Conservation (phyloP, 1,140 invertebrate genomes). For the Heliconius eleuchia region DNA sequence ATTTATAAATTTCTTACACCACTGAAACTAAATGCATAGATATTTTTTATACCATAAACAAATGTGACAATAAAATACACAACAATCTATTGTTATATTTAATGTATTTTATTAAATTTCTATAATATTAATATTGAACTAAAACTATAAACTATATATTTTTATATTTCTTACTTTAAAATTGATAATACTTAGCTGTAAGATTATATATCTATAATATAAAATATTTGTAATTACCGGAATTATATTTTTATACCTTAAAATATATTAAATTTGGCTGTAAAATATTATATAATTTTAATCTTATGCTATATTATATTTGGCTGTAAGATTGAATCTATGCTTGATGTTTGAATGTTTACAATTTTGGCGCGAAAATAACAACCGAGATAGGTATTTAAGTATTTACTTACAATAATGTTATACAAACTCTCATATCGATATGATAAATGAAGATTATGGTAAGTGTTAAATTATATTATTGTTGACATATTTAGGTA, state of each 20-base stretch:
- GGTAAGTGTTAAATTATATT: neutral
- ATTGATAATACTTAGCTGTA: too few relatives aligned
- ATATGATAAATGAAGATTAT: slow-evolving; percentile 7
- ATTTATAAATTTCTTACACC: slow-evolving; percentile 4
- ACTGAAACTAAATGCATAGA: neutral
- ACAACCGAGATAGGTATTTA: neutral
- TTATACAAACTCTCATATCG: neutral
- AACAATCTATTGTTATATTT: neutral
- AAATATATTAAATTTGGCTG: too few relatives aligned
- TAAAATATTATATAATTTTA: too few relatives aligned
- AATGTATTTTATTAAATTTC: too few relatives aligned
- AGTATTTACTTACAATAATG: neutral
- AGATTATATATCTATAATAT: too few relatives aligned
- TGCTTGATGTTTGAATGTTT: neutral
- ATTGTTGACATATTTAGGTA: too few relatives aligned
- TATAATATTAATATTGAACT: too few relatives aligned
- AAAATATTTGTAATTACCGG: too few relatives aligned
- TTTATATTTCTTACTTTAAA: too few relatives aligned
- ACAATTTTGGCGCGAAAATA: neutral
- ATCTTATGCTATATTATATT: too few relatives aligned
- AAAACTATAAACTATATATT: too few relatives aligned
- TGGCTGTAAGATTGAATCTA: neutral
- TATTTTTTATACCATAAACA: neutral
- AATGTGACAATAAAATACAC: neutral
- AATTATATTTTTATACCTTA: too few relatives aligned